Evolutionary conservation across 2,888 invertebrate genomes (phyloP), one percentile per base, ranked within the genome.

Genomic region (Therioaphis trifolii): DNA sequence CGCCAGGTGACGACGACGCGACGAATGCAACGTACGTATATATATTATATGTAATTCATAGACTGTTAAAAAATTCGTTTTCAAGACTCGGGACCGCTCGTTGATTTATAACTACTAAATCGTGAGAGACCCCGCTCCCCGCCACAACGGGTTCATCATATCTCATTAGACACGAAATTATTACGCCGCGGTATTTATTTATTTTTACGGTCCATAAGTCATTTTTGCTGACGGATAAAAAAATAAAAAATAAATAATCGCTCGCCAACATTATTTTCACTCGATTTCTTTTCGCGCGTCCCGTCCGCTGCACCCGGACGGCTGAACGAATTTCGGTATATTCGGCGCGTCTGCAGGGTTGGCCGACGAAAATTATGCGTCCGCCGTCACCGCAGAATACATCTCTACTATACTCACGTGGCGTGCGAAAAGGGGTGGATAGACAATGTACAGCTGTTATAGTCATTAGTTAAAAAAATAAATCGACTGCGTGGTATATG

Each of bases 201-300:
- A 5, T 78, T 77, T 72, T 80, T 79, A 80, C 82, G 82, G 82
- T 9, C 80, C 82, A 72, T 82, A 82, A 82, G 71, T 82, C 82
- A 82, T n/a, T 24, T 49, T 29, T 21, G 49, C 7, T 5, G 58
- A 43, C 35, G 61, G 35, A 52, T 21, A n/a, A 46, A 52, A 49
- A n/a, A 61, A 43, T 14, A 52, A 52, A 52, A 52, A 52, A n/a
- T 9, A 52, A 52, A 78, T 35, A 4, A 79, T 55, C 43, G 71
- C 80, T 55, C 43, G 71, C 80, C 61, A 61, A 82, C 63, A 14
- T 40, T 27, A 24, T 49, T 15, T 27, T 29, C 29, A n/a, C n/a
- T 55, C 68, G 58, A 46, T 68, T 78, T 68, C 49, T 66, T 52
- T n/a, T 52, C 35, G 35, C 35, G 35, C 35, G 35, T n/a, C n/a